Conservation (phyloP, 2,797 vertebrate genomes). For the Sphenopsis melanotis region DNA sequence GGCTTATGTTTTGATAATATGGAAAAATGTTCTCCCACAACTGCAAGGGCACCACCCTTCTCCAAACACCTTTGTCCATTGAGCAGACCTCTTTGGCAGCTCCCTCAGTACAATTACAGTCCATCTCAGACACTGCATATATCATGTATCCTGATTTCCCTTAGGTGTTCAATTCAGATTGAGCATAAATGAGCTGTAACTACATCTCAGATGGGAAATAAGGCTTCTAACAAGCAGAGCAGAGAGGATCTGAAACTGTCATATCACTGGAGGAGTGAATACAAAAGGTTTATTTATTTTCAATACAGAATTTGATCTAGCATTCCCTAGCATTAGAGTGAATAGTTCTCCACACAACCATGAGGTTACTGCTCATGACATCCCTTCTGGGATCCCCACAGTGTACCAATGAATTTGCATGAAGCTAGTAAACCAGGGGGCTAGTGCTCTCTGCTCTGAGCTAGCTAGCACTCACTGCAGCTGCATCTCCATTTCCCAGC, state of each 20-base stretch:
- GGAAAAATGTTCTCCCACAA: constrained; percentile 3
- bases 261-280: background rate
- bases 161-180: background rate
- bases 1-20: background rate
- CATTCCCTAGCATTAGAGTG: background rate
- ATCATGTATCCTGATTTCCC: background rate
- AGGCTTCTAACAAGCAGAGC: background rate
- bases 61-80: background rate
- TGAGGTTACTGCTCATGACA: background rate
- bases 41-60: background rate
- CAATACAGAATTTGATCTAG: background rate
- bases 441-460: background rate
- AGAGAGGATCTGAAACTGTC: background rate
- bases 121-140: background rate
- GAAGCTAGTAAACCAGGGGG: background rate
- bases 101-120: background rate
- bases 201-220: background rate
- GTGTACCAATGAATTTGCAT: background rate
- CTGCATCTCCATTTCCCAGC: background rate
- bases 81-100: background rate
- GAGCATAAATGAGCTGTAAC: background rate
- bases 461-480: background rate
- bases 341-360: background rate
- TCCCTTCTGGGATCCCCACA: background rate
- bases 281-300: background rate